Base-by-base conservation (phyloP, 1,140 invertebrate species). In the Drosophila simulans region DNA sequence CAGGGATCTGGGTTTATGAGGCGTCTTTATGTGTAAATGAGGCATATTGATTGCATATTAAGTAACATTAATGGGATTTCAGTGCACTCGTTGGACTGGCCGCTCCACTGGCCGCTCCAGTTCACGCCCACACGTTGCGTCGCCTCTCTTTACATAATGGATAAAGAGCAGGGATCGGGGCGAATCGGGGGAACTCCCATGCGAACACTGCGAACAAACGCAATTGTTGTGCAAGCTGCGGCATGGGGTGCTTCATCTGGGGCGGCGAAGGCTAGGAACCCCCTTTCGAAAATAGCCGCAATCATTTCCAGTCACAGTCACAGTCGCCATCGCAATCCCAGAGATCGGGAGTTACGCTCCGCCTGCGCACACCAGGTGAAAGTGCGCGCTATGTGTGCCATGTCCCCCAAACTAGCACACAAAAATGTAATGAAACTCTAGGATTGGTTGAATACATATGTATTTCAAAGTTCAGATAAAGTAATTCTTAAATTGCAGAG, bases 71-170 rank as follows among this genome's bases (percentile, higher is more conserved):
- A 8, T 31, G 27, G 7, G 27, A 8, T 31, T 31, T 7, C 27
- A 31, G 31, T 31, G 31, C 7, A 31, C 31, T 8, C 31, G 7
- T 8, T 31, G 8, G 31, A 8, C 27, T 58, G 64, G 45, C 57
- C 75, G 83, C 70, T 88, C 75, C 70, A 81, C 54, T 82, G 83
- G 66, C 49, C 80, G 79, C 64, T 76, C 46, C 83, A 76, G 79
- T 82, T 82, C 55, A 86, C 83, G 83, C 83, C 83, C 83, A 88
- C 83, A 83, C 62, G 59, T 86, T 86, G 82, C 82, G 82, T 85
- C 62, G 77, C 77, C 77, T 72, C 77, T 72, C 77, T 85, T 85
- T 85, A 85, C 74, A 85, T 85, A 85, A 85, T 85, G 77, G 56
- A 49, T 56, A 49, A 25, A 5, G 62, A 51, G 31, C 48, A 35